A percentile compares a stretch with the other conserved stretches of the same genome.
These are phyloP conservation scores for Xestoiulus laeticollis DNA, from an alignment of 2,888 invertebrate genomes.

Conservation along the genomic window DNA sequence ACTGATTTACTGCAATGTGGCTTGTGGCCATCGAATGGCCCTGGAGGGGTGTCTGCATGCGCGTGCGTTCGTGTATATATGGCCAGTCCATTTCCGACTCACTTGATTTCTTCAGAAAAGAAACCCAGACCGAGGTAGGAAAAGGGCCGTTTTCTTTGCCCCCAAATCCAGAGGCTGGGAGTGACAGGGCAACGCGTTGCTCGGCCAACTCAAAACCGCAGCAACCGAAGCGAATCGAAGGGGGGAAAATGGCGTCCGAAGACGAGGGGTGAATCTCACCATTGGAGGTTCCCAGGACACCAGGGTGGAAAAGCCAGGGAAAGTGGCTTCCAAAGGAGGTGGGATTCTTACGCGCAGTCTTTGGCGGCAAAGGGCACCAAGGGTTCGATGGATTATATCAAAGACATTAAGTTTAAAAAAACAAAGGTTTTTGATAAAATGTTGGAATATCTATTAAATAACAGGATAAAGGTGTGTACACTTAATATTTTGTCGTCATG, in stretches of 20 bases:
- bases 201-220: conserved; percentile 27
- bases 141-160: background rate
- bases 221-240: conserved; percentile 21
- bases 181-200: background rate
- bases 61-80: background rate
- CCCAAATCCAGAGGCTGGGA: background rate
- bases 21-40: conserved; percentile 13
- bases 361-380: no score
- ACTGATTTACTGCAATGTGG: conserved; percentile 41
- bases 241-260: background rate
- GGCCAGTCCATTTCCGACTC: background rate
- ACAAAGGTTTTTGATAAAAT: no score
- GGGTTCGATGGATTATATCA: no score
- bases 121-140: conserved; percentile 23
- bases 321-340: background rate
- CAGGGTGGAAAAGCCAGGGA: background rate
- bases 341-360: no score
- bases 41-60: conserved; percentile 18
- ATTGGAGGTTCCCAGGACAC: background rate
- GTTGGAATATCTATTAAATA: no score
- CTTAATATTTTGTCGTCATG: no score
- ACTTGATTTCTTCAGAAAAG: conserved; percentile 4
- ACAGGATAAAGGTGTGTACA: no score
- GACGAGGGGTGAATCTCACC: background rate
- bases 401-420: no score